These are phyloP conservation scores for Cephalopachus bancanus DNA, from an alignment of 2,797 vertebrate species.

Conservation along the genomic window DNA sequence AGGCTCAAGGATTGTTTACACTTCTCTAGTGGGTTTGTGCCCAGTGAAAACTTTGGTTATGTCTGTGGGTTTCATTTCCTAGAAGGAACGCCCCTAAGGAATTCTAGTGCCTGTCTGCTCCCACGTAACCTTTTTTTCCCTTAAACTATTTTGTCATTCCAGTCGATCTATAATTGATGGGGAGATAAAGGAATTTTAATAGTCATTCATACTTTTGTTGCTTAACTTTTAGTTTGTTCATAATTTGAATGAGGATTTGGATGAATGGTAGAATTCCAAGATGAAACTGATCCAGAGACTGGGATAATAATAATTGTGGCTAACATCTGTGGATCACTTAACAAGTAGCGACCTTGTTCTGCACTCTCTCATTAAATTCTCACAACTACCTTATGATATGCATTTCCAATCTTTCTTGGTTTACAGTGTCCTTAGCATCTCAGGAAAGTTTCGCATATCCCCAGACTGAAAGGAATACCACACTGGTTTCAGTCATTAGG, in stretches of 20 bases:
- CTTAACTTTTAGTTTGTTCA: neutral
- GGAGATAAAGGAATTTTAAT: neutral
- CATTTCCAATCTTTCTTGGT: neutral
- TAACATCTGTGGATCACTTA: neutral
- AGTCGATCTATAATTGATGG: neutral
- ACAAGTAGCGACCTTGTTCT: accelerated
- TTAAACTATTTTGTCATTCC: neutral
- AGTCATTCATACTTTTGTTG: neutral
- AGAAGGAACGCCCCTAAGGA: neutral
- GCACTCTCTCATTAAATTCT: accelerated
- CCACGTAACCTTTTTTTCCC: neutral
- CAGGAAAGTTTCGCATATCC: too few species aligned
- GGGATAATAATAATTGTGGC: accelerated
- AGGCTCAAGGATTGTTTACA: neutral
- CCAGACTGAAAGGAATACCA: neutral
- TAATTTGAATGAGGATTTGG: neutral
- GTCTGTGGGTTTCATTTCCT: neutral
- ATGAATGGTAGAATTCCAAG: neutral
- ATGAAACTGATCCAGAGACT: too few species aligned
- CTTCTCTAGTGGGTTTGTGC: neutral
- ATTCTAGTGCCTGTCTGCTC: neutral
- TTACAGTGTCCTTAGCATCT: neutral
- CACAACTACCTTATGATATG: accelerated
- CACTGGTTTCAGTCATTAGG: too few species aligned
- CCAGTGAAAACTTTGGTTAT: neutral